A percentile compares a stretch with the other conserved stretches of the same genome.
phyloP scores from a whole-genome alignment of 2,888 invertebrate genomes.

The Clivina fossor region DNA sequence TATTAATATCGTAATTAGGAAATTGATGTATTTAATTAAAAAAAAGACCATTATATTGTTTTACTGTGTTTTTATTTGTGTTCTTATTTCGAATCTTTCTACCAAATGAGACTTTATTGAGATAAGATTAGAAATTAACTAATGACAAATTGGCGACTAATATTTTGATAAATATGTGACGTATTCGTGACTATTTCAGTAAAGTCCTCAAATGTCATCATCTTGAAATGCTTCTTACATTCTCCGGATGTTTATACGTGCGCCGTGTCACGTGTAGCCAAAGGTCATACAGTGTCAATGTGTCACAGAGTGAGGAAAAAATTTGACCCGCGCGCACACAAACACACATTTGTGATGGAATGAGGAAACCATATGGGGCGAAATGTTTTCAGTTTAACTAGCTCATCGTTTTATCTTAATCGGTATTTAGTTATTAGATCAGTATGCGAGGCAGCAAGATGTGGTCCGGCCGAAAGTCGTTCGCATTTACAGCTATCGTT shows the following conservation, averaged over 20 bases:
- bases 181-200: not conserved
- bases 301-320: too few species aligned
- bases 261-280: conserved; percentile 28
- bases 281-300: conserved; percentile 30
- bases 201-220: not conserved
- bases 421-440: conserved; percentile 28
- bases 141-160: not conserved
- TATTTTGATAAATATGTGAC: not conserved
- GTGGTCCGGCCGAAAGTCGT: conserved; percentile 11
- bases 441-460: conserved; percentile 17
- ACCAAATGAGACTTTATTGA: conserved; percentile 17
- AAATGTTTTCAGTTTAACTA: conserved; percentile 24
- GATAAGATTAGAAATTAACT: not conserved
- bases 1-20: conserved; percentile 44
- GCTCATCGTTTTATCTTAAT: conserved; percentile 26
- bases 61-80: conserved; percentile 47
- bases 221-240: conserved; percentile 4
- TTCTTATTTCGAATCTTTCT: conserved; percentile 39
- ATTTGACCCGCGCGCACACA: too few species aligned
- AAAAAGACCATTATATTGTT: conserved; percentile 50
- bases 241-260: conserved; percentile 25
- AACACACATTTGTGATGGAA: too few species aligned
- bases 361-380: conserved; percentile 27
- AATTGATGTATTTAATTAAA: conserved; percentile 50
- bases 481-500: conserved; percentile 1